A percentile compares a stretch with the other conserved stretches of the same genome.
phyloP scores from a whole-genome alignment of 1,140 invertebrate species.

The Drosophila repletoides region DNA sequence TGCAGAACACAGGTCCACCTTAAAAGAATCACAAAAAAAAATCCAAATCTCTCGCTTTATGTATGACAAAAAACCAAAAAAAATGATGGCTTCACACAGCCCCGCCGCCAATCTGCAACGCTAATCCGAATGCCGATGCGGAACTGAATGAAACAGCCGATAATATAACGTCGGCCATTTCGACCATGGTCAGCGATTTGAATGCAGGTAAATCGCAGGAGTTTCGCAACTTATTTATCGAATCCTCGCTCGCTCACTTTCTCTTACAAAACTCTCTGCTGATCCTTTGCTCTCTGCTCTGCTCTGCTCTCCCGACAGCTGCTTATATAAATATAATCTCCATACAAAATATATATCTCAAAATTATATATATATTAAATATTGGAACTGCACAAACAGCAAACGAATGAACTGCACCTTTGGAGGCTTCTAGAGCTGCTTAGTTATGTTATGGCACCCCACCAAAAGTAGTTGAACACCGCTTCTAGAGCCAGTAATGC shows the following conservation, averaged over 20 bases:
- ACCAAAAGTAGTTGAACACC: neutral
- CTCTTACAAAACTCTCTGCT: conserved; percentile 14
- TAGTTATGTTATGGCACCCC: conserved; percentile 17
- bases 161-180: conserved; percentile 98
- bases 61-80: too few species aligned
- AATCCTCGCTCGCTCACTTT: conserved; percentile 16
- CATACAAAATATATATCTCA: neutral
- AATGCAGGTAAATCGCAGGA: conserved; percentile 89
- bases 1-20: too few species aligned
- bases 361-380: neutral
- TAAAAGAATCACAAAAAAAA: too few species aligned
- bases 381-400: conserved; percentile 55
- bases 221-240: neutral
- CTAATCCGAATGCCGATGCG: conserved; percentile 53
- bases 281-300: conserved; percentile 6
- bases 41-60: conserved; percentile 17
- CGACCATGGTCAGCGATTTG: conserved; percentile 95
- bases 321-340: conserved; percentile 14
- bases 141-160: conserved; percentile 90
- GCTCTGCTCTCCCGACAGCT: conserved; percentile 29
- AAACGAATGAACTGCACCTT: conserved; percentile 29
- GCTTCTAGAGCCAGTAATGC: conserved; percentile 2
- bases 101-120: conserved; percentile 60
- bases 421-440: conserved; percentile 28
- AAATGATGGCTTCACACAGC: conserved; percentile 69